A percentile compares a stretch with the other conserved stretches of the same genome.
Conservation (phyloP, 2,113 vertebrate species). For the Micronycteris hirsuta region DNA sequence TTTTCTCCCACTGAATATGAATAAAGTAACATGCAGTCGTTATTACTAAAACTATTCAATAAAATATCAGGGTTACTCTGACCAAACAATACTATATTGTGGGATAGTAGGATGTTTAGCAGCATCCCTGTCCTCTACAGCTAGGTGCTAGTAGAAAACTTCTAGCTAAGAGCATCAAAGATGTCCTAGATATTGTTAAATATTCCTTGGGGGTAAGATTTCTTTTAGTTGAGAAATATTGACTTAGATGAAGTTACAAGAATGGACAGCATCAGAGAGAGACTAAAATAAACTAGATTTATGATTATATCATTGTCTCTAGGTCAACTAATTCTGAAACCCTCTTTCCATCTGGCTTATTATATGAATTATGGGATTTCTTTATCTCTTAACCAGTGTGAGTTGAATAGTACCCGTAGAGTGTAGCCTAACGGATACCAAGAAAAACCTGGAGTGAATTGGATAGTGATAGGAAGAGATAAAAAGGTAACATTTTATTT, state of each 20-base stretch:
- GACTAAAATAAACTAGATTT: background rate
- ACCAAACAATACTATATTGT: background rate
- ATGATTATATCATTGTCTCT: background rate
- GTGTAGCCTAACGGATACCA: background rate
- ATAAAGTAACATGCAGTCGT: background rate
- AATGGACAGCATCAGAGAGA: background rate
- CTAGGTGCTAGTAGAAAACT: background rate
- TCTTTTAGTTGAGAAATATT: background rate
- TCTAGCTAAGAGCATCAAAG: background rate
- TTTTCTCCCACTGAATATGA: background rate
- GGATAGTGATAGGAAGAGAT: background rate
- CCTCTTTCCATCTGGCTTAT: background rate
- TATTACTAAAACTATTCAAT: background rate
- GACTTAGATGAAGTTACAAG: background rate
- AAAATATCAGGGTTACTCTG: background rate
- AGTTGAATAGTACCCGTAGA: background rate
- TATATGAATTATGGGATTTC: background rate
- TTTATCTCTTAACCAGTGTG: background rate
- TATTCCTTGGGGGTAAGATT: background rate
- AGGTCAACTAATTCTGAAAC: background rate
- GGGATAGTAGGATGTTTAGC: background rate
- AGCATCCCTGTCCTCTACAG: background rate
- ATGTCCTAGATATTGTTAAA: background rate
- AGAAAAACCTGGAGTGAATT: background rate
- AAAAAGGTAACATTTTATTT: background rate